Percentiles rank a stretch among this genome's conserved stretches.
These are phyloP conservation scores for Pantherophis vulpinus DNA, from an alignment of 2,797 vertebrate species.

Conservation along the genomic window DNA sequence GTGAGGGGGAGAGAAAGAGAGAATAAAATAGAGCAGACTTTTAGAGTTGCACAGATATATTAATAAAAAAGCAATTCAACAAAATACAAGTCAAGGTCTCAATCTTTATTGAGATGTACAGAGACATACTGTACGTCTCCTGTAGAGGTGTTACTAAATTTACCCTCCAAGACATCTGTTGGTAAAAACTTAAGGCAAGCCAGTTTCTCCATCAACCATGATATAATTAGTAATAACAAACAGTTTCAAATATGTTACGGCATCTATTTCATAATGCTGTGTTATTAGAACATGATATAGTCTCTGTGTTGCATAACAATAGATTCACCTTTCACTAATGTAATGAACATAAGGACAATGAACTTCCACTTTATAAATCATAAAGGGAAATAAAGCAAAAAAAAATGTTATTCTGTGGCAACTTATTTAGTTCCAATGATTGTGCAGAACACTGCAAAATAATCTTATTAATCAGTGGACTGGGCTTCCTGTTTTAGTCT, in stretches of 20 bases:
- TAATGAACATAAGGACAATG: conserved; percentile 7
- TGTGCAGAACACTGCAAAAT: conserved; percentile 62
- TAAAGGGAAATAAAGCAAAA: background rate
- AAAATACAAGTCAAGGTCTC: background rate
- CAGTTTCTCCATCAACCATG: background rate
- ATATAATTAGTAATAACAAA: background rate
- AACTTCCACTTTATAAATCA: conserved; percentile 5
- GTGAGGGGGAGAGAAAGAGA: background rate
- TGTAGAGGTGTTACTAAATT: background rate
- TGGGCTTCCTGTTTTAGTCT: conserved; percentile 65
- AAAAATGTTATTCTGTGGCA: conserved; percentile 39
- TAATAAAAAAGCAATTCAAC: background rate
- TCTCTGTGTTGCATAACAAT: background rate
- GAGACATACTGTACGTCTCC: background rate
- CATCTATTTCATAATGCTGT: background rate
- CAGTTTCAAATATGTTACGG: background rate
- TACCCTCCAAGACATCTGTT: background rate
- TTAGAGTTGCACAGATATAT: background rate
- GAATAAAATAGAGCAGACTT: background rate
- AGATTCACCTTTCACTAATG: background rate
- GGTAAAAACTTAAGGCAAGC: background rate
- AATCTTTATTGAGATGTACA: background rate
- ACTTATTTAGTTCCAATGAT: conserved; percentile 66
- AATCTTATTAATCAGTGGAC: conserved; percentile 65
- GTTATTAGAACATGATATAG: background rate